Evolutionary conservation across 2,888 invertebrate genomes (phyloP).

Genomic region (Conistra vaccinii): DNA sequence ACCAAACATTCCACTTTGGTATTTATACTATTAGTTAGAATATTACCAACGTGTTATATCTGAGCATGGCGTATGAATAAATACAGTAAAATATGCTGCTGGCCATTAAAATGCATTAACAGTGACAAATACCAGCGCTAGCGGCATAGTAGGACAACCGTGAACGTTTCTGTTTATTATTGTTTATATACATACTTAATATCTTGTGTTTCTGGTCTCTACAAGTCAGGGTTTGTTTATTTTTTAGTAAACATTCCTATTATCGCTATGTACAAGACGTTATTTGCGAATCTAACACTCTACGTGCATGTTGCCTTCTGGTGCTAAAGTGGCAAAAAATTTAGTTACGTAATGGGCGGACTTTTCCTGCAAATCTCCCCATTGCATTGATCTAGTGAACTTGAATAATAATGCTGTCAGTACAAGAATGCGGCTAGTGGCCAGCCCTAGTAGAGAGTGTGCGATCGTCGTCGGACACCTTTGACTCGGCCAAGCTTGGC

Average conservation of each 20-base stretch:
- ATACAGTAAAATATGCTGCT: slow-evolving; percentile 58
- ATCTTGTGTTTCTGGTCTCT: slow-evolving; percentile 8
- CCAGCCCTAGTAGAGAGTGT: slow-evolving; percentile 70
- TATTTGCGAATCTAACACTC: neutral
- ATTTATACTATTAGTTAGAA: slow-evolving; percentile 58
- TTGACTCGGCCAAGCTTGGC: slow-evolving; percentile 80
- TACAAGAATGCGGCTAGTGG: slow-evolving; percentile 53
- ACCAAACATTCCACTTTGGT: slow-evolving; percentile 51
- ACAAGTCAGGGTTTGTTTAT: neutral
- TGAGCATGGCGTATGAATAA: slow-evolving; percentile 61
- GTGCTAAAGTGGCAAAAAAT: slow-evolving; percentile 9
- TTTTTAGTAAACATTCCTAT: slow-evolving; percentile 7
- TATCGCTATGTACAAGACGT: neutral
- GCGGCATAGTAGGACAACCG: slow-evolving; percentile 42
- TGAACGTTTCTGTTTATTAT: slow-evolving; percentile 30
- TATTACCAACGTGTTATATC: slow-evolving; percentile 57
- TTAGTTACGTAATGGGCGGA: slow-evolving; percentile 19
- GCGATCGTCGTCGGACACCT: slow-evolving; percentile 78
- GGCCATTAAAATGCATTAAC: slow-evolving; percentile 61
- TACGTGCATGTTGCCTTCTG: neutral
- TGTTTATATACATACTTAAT: slow-evolving; percentile 28
- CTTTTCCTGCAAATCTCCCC: slow-evolving; percentile 22
- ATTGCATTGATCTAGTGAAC: slow-evolving; percentile 25
- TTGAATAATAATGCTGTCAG: slow-evolving; percentile 32
- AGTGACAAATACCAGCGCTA: slow-evolving; percentile 61